Evolutionary conservation across 2,888 invertebrate genomes (phyloP), one percentile per base, ranked within the genome.

Genomic region (Leuctra nigra): DNA sequence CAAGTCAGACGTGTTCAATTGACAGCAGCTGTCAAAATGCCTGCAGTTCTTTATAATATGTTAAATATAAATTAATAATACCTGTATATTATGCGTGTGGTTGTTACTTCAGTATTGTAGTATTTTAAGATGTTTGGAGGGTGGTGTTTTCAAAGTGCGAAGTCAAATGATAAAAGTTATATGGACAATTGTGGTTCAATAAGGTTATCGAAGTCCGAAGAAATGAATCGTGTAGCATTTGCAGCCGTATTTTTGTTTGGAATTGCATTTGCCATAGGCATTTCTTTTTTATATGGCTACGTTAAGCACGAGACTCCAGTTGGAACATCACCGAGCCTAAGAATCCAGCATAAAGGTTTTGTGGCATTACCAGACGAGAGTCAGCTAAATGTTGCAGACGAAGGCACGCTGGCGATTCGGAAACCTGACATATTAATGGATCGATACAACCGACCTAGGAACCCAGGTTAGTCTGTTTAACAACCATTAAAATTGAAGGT

Each of bases 221-320:
- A 57, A 44, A 60, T 63, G 60, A 59, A 60, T 57, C 61, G 58
- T 36, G 44, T 61, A 18, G 54, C 56, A 11, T 60, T 63, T 55
- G 46, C 57, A 23, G 53, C 58, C 7, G 60, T 63, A n/a, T 64
- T 64, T 54, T 39, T 62, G 1, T 59, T 57, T 47, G 64, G 63
- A 3, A 52, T 62, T 9, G 48, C 59, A 9, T 63, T 59, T 54
- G 61, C 64, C 9, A 24, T 63, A 1, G 23, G 59, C 38, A 9
- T 63, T 33, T 59, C 55, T 4, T 50, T 62, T 20, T 38, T 63
- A 7, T 58, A 59, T 11, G 62, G 59, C 25, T 60, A 57, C 53
- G 55, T 61, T 16, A 59, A 50, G 22, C 52, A 52, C 25, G 13
- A 23, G 1, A 4, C 14, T 2, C n/a, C 25, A 14, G 7, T 9